Evolutionary conservation across 2,888 invertebrate genomes (phyloP).

Genomic region (Julus scanicus): DNA sequence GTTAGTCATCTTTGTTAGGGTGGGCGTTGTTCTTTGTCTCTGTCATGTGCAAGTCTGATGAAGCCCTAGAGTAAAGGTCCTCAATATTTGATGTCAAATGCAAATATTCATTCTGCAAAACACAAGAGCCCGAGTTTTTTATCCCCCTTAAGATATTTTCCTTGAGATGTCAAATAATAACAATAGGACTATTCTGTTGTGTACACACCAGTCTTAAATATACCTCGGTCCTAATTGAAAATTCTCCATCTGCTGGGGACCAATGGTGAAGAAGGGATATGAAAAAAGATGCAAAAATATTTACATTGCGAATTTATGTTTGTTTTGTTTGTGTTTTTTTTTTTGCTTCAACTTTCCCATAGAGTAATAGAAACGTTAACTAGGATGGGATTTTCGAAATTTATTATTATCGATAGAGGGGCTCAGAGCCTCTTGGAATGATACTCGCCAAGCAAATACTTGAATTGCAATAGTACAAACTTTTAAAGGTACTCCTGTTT

Average conservation of each 20-base stretch:
- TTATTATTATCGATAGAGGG: not conserved
- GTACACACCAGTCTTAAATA: not conserved
- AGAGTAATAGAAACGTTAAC: not conserved
- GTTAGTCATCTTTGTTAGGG: no score
- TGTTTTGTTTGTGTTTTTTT: not conserved
- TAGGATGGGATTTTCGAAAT: not conserved
- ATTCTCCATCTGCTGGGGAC: not conserved
- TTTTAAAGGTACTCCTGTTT: no score
- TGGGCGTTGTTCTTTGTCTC: not conserved
- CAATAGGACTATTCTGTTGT: not conserved
- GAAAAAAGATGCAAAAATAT: not conserved
- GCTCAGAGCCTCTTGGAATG: not conserved
- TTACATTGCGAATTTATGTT: not conserved
- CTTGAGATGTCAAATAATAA: not conserved
- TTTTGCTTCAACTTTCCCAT: not conserved
- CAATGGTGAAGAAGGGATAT: not conserved
- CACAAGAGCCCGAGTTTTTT: not conserved
- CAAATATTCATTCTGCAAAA: not conserved
- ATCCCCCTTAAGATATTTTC: not conserved
- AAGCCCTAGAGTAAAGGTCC: not conserved
- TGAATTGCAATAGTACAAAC: no score
- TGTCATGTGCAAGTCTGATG: not conserved
- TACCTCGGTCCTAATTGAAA: not conserved
- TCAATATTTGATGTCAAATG: not conserved
- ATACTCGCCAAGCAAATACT: not conserved